Percentiles rank a stretch among this genome's conserved stretches.
phyloP scores from a whole-genome alignment of 2,113 vertebrate genomes.

The Atractosteus spatula region DNA sequence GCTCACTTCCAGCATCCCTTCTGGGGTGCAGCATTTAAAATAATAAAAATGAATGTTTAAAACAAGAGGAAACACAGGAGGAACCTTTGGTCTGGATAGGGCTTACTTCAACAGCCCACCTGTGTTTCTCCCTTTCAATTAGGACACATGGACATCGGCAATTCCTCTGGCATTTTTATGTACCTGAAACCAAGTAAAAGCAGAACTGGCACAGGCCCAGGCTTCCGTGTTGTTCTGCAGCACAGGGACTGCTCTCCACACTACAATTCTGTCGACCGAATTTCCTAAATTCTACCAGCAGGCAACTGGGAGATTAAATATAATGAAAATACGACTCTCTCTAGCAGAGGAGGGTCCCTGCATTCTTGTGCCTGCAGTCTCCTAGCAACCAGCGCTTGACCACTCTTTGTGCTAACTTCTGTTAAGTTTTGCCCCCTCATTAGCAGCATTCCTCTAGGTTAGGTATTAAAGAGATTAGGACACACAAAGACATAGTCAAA shows the following conservation, averaged over 20 bases:
- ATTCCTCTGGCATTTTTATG: slow-evolving; percentile 43
- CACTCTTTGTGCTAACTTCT: slow-evolving; percentile 71
- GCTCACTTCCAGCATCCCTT: no score
- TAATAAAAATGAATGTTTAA: no score
- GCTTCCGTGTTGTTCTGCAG: slow-evolving; percentile 50
- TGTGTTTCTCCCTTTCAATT: slow-evolving; percentile 28
- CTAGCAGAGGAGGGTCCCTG: slow-evolving; percentile 52
- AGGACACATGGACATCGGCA: slow-evolving; percentile 46
- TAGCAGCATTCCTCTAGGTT: slow-evolving; percentile 67
- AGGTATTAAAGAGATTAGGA: slow-evolving; percentile 76
- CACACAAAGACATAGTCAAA: slow-evolving; percentile 67
- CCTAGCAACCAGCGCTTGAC: slow-evolving; percentile 73
- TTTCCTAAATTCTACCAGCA: slow-evolving; percentile 40
- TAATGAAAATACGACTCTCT: slow-evolving; percentile 67
- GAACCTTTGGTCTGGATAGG: not conserved
- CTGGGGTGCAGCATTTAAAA: no score
- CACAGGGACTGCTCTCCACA: slow-evolving; percentile 27
- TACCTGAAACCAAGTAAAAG: slow-evolving; percentile 46
- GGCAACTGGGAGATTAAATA: slow-evolving; percentile 70
- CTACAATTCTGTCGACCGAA: slow-evolving; percentile 35
- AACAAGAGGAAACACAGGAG: no score
- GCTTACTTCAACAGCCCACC: slow-evolving; percentile 29
- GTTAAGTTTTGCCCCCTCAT: slow-evolving; percentile 68
- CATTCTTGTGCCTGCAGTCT: slow-evolving; percentile 69
- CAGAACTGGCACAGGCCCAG: slow-evolving; percentile 45